phyloP scores from a whole-genome alignment of 2,888 invertebrate genomes.

The Mongoloraphidia duomilia region DNA sequence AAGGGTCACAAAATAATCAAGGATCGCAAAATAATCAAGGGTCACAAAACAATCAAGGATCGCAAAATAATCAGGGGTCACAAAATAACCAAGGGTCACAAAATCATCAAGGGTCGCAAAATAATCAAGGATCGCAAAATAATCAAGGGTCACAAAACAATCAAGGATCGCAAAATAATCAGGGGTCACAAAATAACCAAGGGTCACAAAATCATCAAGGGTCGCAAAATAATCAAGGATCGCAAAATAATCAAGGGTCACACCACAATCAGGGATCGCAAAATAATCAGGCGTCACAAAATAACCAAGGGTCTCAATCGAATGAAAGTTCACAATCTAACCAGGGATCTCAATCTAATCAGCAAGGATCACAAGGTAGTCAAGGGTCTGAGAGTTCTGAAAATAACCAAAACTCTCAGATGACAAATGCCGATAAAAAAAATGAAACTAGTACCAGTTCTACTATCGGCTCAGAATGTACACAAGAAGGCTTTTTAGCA shows the following conservation, averaged over 20 bases:
- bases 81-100: slow-evolving; percentile 8
- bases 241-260: neutral
- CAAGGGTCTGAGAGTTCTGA: neutral
- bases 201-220: neutral
- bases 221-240: neutral
- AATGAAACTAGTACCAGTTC: neutral
- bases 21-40: slow-evolving; percentile 6
- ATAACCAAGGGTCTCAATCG: too few species aligned
- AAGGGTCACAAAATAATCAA: slow-evolving; percentile 10
- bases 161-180: neutral
- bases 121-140: neutral
- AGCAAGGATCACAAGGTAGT: neutral
- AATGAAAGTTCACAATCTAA: too few species aligned
- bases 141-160: neutral
- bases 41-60: slow-evolving; percentile 9
- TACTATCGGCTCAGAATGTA: slow-evolving; percentile 12
- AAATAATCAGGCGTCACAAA: neutral
- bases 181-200: too few species aligned
- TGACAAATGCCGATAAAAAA: neutral
- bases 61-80: slow-evolving; percentile 13
- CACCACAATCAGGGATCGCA: neutral
- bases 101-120: slow-evolving; percentile 9
- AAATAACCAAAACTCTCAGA: neutral
- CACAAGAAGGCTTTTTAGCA: slow-evolving; percentile 22
- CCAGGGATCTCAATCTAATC: too few species aligned